A percentile compares a stretch with the other conserved stretches of the same genome.
Evolutionary conservation across 2,797 vertebrate genomes (phyloP).

Genomic region (Gymnothorax reevesii): DNA sequence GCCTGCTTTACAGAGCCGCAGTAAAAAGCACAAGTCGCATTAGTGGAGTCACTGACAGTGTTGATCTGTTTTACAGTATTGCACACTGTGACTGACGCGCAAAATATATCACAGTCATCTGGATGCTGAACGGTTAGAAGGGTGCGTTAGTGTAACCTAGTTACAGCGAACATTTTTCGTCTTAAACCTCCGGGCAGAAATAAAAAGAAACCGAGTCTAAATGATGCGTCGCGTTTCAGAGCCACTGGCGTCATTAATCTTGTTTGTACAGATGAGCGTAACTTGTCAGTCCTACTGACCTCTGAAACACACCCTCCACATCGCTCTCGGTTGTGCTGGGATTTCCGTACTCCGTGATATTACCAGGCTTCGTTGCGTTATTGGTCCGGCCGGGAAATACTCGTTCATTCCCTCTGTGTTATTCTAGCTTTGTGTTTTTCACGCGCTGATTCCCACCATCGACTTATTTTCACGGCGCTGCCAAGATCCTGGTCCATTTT

Average conservation of each 20-base stretch:
- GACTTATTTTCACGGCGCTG: slow-evolving; percentile 24
- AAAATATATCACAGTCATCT: slow-evolving; percentile 40
- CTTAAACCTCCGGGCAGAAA: neutral
- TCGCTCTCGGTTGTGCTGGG: neutral
- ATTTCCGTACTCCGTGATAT: neutral
- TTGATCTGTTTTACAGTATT: neutral
- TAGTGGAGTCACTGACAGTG: too few relatives aligned
- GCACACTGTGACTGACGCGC: slow-evolving; percentile 41
- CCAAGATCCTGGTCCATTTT: neutral
- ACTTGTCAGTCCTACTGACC: neutral
- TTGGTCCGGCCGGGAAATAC: neutral
- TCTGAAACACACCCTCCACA: slow-evolving; percentile 23
- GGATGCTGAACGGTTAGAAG: neutral
- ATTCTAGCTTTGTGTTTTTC: slow-evolving; percentile 4
- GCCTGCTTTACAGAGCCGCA: too few relatives aligned
- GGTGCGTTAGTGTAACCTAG: neutral
- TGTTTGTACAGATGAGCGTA: neutral
- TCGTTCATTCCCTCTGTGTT: neutral
- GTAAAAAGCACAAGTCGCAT: too few relatives aligned
- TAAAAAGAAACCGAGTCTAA: neutral
- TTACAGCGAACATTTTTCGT: neutral
- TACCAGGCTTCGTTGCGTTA: neutral
- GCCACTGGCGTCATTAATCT: neutral
- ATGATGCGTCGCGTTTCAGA: slow-evolving; percentile 7
- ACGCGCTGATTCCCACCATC: slow-evolving; percentile 14